These are phyloP conservation scores for Sinocyclocheilus anshuiensis DNA, from an alignment of 2,113 vertebrate species.

Conservation along the genomic window DNA sequence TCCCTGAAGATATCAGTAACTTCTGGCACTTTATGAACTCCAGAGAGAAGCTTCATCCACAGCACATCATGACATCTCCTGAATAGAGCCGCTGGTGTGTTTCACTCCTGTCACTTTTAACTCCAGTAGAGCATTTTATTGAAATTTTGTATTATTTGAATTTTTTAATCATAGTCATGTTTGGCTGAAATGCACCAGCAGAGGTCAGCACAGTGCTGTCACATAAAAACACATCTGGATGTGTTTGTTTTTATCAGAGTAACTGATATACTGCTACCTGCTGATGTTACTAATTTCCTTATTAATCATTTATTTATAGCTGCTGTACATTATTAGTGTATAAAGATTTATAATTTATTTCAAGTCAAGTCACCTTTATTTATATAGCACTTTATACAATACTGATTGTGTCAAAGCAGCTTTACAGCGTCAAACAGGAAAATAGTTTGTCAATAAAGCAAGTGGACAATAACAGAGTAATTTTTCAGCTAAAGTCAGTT, in stretches of 20 bases:
- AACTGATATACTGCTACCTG: not conserved
- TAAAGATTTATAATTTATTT: not conserved
- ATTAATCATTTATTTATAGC: not conserved
- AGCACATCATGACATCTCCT: conserved; percentile 10
- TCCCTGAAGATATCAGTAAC: conserved; percentile 76
- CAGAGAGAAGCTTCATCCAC: conserved; percentile 57
- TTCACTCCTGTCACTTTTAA: not conserved
- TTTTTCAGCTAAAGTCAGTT: no score
- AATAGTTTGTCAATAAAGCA: no score
- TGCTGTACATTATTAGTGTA: not conserved
- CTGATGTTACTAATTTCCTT: not conserved
- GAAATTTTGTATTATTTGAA: not conserved
- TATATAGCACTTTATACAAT: no score
- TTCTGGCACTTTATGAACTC: conserved; percentile 73
- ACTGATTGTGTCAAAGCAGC: no score
- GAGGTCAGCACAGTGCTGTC: conserved; percentile 50
- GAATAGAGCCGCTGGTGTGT: conserved; percentile 70
- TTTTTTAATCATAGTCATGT: not conserved
- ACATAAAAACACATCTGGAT: not conserved
- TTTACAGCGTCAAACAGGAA: no score
- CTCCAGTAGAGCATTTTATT: not conserved
- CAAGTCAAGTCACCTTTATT: no score
- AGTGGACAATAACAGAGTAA: no score
- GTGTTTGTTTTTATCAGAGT: not conserved
- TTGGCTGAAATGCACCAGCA: conserved; percentile 38